phyloP scores from a whole-genome alignment of 2,113 vertebrate genomes.

The Malurus alboscapulatus region DNA sequence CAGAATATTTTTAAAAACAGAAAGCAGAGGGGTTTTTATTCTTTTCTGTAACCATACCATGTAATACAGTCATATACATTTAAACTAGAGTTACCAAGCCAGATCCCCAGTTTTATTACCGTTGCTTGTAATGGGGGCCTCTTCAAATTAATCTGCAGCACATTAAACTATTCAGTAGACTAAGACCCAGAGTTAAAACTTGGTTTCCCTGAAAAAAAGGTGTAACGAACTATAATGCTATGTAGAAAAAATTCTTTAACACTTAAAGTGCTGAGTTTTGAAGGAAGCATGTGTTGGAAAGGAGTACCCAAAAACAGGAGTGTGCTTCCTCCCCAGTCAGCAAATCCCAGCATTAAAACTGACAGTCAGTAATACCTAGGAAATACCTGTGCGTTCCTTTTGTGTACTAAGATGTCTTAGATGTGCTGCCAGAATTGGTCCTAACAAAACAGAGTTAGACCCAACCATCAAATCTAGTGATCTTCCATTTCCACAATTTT shows the following conservation, averaged over 20 bases:
- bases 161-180: neutral
- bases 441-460: neutral
- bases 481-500: neutral
- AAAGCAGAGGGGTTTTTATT: neutral
- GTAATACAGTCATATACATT: neutral
- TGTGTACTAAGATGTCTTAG: neutral
- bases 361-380: neutral
- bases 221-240: neutral
- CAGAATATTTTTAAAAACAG: neutral
- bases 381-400: neutral
- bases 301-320: neutral
- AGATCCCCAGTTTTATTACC: neutral
- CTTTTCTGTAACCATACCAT: neutral
- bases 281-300: neutral
- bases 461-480: neutral
- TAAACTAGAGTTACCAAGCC: neutral
- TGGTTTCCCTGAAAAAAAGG: neutral
- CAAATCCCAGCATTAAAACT: neutral
- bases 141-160: neutral
- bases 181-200: neutral
- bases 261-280: neutral
- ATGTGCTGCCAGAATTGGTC: neutral
- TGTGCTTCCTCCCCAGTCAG: neutral
- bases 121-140: neutral
- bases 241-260: neutral